Evolutionary conservation across 53 echinoderm and acorn worm genomes (phyloP), one percentile per base, ranked within the genome.

Genomic region (Arbacia lixula): DNA sequence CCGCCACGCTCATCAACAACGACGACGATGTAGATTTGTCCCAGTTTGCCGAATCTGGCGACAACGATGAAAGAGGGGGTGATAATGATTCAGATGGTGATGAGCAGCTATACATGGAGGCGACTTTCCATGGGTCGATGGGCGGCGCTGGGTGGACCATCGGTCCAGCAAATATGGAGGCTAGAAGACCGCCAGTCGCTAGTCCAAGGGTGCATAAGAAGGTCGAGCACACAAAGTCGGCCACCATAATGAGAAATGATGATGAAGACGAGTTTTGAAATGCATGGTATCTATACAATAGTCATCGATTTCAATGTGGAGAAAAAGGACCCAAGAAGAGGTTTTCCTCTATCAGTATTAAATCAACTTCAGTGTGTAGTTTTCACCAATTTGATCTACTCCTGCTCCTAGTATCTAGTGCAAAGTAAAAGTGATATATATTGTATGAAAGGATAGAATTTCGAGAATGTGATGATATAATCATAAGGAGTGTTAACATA

Each of bases 61-160:
- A 46, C 6, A 64, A 60, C n/a, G 37, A 55, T 21, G 17, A 51
- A 4, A 10, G 6, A 5, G 51, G 32, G 34, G 78, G 22, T 5
- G 60, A 32, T 12, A 36, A 26, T 38, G 78, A 63, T 1, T 41
- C 41, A 41, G 50, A 61, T 0, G 60, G 63, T n/a, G 64, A 32
- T 32, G 82, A 81, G 42, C 62, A 64, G 3, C 12, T 81, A n/a
- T 81, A 81, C 42, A 32, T 29, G 0, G 82, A 63, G 33, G 82
- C 82, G 2, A 41, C 62, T 6, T n/a, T 64, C 64, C 46, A 81
- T 20, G 82, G 62, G 43, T n/a, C 51, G 3, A 21, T 52, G 19
- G 62, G n/a, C n/a, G n/a, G n/a, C n/a, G n/a, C n/a, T n/a, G n/a
- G n/a, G n/a, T n/a, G n/a, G n/a, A n/a, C n/a, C n/a, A n/a, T n/a